Base-by-base conservation (phyloP, 2,888 invertebrate species). In the Harpalus rubripes region DNA sequence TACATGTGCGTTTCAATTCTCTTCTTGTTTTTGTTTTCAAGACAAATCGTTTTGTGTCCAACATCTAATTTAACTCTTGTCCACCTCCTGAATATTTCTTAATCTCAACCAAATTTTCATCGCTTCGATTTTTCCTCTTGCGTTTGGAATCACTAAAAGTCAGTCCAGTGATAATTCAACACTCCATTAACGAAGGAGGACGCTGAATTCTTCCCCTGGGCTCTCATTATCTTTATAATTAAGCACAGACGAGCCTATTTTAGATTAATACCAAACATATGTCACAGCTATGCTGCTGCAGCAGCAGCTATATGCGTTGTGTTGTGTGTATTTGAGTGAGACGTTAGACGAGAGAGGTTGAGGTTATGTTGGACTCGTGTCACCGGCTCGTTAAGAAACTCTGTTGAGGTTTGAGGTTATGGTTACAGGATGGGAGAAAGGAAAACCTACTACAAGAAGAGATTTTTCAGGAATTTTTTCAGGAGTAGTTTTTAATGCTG, bases 251-350 rank as follows among this genome's bases (percentile, higher is more conserved):
- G 86, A 87, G 87, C 87, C 87, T 86, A 87, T 87, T 88, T 88
- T 88, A 87, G 87, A 88, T 88, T 88, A 88, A 88, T 88, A 87
- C 86, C 87, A 87, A 88, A 87, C 88, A 88, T 87, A 88, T 88
- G 84, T 68, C 80, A 84, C 16, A 6, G 72, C 72, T 41, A 68
- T 81, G 84, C 72, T 44, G 18, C 22, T 18, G 41, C 12, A 16
- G 72, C 6, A 32, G 32, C 32, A 6, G 32, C 32, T 32, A 32
- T 32, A 32, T 32, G 32, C 12, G 32, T 32, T 76, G 41, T 7
- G 44, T 44, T 44, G 44, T 52, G 41, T 56, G 76, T 52, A 44
- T 76, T 18, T 18, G 76, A 18, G 10, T 10, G 52, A 18, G 10
- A 18, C 12, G 52, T 15, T 26, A 12, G 52, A 26, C 52, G 52